These are phyloP conservation scores for Carettochelys insculpta DNA, from an alignment of 2,113 vertebrate species.

Conservation along the genomic window DNA sequence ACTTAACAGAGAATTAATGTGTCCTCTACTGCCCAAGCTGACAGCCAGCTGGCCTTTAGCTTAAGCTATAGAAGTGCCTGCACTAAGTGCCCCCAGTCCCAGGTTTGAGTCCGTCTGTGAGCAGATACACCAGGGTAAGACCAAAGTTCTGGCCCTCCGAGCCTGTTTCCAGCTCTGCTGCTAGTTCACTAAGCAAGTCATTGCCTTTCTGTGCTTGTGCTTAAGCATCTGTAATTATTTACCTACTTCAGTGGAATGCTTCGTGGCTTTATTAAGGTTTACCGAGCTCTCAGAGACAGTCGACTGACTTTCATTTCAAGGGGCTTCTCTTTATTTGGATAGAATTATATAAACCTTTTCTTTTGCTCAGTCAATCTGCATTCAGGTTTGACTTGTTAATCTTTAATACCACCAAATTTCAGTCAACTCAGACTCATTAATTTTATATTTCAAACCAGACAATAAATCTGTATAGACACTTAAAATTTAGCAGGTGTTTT, in stretches of 20 bases:
- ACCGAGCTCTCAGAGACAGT: not conserved
- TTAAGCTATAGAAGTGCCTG: too few species aligned
- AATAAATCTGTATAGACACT: not conserved
- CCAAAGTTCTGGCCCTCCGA: not conserved
- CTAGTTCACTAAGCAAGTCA: not conserved
- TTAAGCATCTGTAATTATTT: not conserved
- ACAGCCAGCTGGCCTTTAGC: too few species aligned
- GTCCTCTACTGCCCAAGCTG: too few species aligned
- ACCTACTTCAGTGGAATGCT: not conserved
- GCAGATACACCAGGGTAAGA: not conserved
- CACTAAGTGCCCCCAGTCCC: too few species aligned
- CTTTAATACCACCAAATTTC: fast-evolving
- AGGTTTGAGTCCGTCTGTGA: too few species aligned
- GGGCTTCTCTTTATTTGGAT: not conserved
- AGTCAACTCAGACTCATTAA: fast-evolving
- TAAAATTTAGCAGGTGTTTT: not conserved
- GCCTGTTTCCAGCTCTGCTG: not conserved
- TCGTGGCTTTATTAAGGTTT: not conserved
- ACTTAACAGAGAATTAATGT: too few species aligned
- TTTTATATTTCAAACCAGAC: not conserved
- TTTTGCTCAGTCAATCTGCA: not conserved
- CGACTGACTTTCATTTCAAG: not conserved
- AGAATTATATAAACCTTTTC: not conserved
- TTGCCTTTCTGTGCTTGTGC: not conserved
- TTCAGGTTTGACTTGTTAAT: not conserved